A percentile compares a stretch with the other conserved stretches of the same genome.
Evolutionary conservation across 1,140 invertebrate genomes (phyloP).

Genomic region (Trigoniulus corallinus): DNA sequence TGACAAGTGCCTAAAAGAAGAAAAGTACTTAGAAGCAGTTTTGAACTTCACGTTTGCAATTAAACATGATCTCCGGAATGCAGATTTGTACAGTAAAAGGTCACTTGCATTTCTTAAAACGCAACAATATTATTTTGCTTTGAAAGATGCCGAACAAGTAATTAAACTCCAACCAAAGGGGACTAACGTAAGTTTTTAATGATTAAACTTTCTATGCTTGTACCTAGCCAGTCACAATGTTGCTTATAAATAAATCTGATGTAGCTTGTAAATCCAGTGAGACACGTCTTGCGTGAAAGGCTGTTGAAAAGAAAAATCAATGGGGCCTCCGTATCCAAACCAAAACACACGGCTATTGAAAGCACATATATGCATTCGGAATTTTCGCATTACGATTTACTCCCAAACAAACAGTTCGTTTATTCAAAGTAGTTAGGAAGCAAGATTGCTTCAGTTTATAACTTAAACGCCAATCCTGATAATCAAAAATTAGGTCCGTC

Average conservation of each 20-base stretch:
- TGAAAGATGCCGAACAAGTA: slow-evolving; percentile 57
- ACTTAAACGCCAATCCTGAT: too few species aligned
- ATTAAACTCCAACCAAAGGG: slow-evolving; percentile 55
- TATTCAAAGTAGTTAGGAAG: too few species aligned
- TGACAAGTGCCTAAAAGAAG: slow-evolving; percentile 53
- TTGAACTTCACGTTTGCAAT: slow-evolving; percentile 63
- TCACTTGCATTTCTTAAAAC: slow-evolving; percentile 60
- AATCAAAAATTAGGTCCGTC: too few species aligned
- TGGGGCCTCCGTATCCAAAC: too few species aligned
- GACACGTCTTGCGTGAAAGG: too few species aligned
- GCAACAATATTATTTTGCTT: slow-evolving; percentile 53
- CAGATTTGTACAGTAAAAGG: slow-evolving; percentile 56
- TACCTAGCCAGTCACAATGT: slow-evolving; percentile 7
- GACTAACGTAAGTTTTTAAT: slow-evolving; percentile 43
- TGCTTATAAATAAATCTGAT: slow-evolving; percentile 8
- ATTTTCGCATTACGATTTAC: too few species aligned
- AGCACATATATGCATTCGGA: too few species aligned
- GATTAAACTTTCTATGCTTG: neutral
- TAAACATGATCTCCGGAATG: slow-evolving; percentile 51
- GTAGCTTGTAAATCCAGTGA: neutral
- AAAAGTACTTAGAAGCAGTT: slow-evolving; percentile 54
- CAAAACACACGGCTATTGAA: too few species aligned
- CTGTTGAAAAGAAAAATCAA: too few species aligned
- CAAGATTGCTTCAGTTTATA: too few species aligned
- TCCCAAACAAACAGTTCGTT: too few species aligned